Percentiles rank a stretch among this genome's conserved stretches.
These are phyloP conservation scores for Triplophysa yarkandensis DNA, from an alignment of 2,797 vertebrate genomes.

Conservation along the genomic window DNA sequence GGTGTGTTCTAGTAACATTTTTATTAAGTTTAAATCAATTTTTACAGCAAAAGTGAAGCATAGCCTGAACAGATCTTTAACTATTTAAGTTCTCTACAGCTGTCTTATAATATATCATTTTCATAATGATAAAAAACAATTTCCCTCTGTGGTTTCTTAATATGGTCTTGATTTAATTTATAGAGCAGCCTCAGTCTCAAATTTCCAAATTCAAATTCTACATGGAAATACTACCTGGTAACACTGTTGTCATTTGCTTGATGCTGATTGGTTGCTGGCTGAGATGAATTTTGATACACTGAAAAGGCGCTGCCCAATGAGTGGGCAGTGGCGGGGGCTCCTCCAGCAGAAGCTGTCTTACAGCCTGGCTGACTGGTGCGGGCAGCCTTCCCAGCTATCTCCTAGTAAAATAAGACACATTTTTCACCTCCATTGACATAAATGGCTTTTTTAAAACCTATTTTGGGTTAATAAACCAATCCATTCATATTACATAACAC, in stretches of 20 bases:
- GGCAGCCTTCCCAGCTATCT: constrained; percentile 45
- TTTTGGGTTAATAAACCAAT: not conserved
- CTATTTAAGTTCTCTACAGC: not conserved
- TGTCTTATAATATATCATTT: constrained; percentile 14
- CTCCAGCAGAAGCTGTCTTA: constrained; percentile 54
- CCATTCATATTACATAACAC: not conserved
- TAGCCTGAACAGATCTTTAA: not conserved
- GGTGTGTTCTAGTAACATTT: not conserved
- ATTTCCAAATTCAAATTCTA: constrained; percentile 54
- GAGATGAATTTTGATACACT: constrained; percentile 54
- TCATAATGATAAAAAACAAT: constrained; percentile 1
- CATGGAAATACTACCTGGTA: constrained; percentile 60
- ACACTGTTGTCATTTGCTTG: constrained; percentile 60
- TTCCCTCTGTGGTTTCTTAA: constrained; percentile 24
- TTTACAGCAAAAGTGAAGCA: not conserved
- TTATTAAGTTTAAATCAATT: not conserved
- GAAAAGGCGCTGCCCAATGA: constrained; percentile 48
- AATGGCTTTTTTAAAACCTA: not conserved
- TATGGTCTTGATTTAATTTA: constrained; percentile 15
- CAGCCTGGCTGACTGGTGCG: constrained; percentile 37
- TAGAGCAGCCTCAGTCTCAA: not conserved
- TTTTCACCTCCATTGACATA: constrained; percentile 17
- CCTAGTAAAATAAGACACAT: constrained; percentile 50
- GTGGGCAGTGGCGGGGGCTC: constrained; percentile 47
- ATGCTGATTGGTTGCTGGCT: constrained; percentile 56